Base-by-base conservation (phyloP, 2,113 vertebrate genomes). In the Camelus dromedarius region DNA sequence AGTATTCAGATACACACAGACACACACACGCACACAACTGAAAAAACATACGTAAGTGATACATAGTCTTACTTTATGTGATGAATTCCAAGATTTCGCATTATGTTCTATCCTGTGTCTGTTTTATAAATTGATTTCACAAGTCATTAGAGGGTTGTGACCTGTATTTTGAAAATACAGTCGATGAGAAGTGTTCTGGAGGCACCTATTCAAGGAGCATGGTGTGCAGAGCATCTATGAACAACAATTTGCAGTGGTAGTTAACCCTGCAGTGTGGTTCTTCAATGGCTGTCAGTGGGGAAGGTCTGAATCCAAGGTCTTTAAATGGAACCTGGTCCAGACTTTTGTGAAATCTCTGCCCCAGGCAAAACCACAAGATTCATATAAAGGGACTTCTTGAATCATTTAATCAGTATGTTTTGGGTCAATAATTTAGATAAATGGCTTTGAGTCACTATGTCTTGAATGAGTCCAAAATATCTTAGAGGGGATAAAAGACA, bases 161-260 rank as follows among this genome's bases (percentile, higher is more conserved):
- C 30, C 14, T 60, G 1, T 3, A 16, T 16, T 46, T 35, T 35
- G 54, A 52, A 86, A 42, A 20, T 6, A 6, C 0, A 26, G 2
- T 50, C 26, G 16, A 77, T 18, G 30, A 30, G 46, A 56, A 52
- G 1, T 18, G 16, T 30, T 54, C 26, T 54, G 32, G n/a, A 26
- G 38, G 26, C 24, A n/a, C 2, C 72, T 18, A 6, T 20, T 82
- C 12, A n/a, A 8, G 56, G 52, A 48, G 4, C 5, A 2, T 22
- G 0, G 3, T 35, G 15, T 19, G 24, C 3, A 18, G 3, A 12
- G 10, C 18, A 10, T 20, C 46, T 64, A 1, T 7, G n/a, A 26
- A 38, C 16, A 35, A 32, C 19, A 30, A 6, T n/a, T 5, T 38
- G 22, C 8, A 50, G 13, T 3, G 20, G 3, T 3, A 13, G 48